Percentiles rank a stretch among this genome's conserved stretches.
Evolutionary conservation across 2,888 invertebrate species (phyloP).

Genomic region (Xylota segnis): DNA sequence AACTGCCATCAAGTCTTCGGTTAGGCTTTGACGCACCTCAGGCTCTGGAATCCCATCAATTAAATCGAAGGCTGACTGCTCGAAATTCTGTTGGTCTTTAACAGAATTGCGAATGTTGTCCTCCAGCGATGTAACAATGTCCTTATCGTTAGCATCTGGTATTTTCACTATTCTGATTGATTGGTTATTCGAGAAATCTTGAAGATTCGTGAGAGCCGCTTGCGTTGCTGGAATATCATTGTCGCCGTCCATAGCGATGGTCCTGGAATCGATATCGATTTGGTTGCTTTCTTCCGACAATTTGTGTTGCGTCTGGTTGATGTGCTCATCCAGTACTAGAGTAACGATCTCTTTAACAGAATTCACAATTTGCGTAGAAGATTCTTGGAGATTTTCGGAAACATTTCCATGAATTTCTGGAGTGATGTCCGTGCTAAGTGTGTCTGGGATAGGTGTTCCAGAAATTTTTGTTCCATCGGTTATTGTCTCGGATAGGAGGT

Average conservation of each 20-base stretch:
- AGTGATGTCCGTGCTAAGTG: slow-evolving; percentile 6
- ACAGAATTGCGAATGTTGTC: slow-evolving; percentile 80
- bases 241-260: neutral
- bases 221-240: slow-evolving; percentile 22
- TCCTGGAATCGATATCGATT: slow-evolving; percentile 4
- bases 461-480: slow-evolving; percentile 5
- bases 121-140: slow-evolving; percentile 77
- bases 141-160: slow-evolving; percentile 25
- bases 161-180: slow-evolving; percentile 33
- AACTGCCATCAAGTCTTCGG: slow-evolving; percentile 61
- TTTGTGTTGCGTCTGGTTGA: neutral
- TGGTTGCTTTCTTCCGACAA: slow-evolving; percentile 10
- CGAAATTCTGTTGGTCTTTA: slow-evolving; percentile 77
- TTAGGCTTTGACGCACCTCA: slow-evolving; percentile 70
- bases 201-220: neutral
- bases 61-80: slow-evolving; percentile 62
- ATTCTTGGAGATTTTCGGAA: slow-evolving; percentile 28
- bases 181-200: slow-evolving; percentile 10
- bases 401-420: slow-evolving; percentile 30
- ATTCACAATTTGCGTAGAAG: slow-evolving; percentile 34
- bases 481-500: slow-evolving; percentile 11
- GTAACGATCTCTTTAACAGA: slow-evolving; percentile 34
- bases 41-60: slow-evolving; percentile 73
- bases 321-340: slow-evolving; percentile 23
- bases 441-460: neutral